Percentiles rank a stretch among this genome's conserved stretches.
phyloP scores from a whole-genome alignment of 2,888 invertebrate genomes.

The Lasioglossum leucozonium region DNA sequence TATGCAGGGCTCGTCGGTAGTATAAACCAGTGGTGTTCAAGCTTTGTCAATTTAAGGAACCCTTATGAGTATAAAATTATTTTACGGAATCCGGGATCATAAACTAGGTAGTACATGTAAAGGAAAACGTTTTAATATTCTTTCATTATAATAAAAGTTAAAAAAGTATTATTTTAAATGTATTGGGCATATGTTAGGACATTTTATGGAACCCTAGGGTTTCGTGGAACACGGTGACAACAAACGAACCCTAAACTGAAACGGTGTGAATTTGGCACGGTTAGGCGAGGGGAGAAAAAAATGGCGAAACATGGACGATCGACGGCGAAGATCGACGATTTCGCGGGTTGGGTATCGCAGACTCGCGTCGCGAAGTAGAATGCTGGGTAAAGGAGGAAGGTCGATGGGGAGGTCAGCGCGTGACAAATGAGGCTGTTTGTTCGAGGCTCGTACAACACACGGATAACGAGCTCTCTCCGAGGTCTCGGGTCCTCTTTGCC shows the following conservation, averaged over 20 bases:
- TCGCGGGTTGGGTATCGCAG: background rate
- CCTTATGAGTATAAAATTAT: too few relatives aligned
- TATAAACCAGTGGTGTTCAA: too few relatives aligned
- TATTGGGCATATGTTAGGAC: too few relatives aligned
- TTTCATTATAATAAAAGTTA: too few relatives aligned
- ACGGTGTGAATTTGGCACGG: background rate
- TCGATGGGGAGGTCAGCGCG: constrained; percentile 76
- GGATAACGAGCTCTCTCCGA: constrained; percentile 79
- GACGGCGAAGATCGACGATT: background rate
- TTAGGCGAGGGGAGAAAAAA: background rate
- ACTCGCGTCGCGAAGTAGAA: background rate
- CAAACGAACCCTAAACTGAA: background rate
- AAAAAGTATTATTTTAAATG: too few relatives aligned
- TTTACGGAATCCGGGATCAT: too few relatives aligned
- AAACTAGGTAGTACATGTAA: too few relatives aligned
- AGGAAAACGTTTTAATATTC: too few relatives aligned
- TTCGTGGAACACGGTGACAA: too few relatives aligned
- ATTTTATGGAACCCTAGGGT: too few relatives aligned
- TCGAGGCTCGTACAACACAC: constrained; percentile 76
- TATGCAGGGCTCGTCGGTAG: too few relatives aligned
- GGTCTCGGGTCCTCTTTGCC: constrained; percentile 61
- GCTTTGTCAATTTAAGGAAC: too few relatives aligned
- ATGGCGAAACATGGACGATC: background rate
- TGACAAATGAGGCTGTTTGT: constrained; percentile 82
- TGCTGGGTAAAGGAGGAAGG: constrained; percentile 51